Evolutionary conservation across 2,113 vertebrate species (phyloP).

Genomic region (Sitta europaea): DNA sequence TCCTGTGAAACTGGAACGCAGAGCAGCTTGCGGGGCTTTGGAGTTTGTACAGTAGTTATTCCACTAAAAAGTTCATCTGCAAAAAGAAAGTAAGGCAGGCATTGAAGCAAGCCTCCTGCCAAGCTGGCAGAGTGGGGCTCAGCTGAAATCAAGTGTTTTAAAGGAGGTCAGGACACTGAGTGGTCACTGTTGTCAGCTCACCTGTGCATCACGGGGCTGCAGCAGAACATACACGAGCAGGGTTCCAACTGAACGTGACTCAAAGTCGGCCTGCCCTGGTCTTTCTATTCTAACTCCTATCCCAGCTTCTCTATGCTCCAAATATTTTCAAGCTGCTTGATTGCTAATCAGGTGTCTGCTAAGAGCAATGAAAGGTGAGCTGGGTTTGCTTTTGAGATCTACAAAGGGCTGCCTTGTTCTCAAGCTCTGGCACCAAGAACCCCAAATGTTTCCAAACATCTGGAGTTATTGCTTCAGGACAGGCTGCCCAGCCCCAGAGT

Average conservation of each 20-base stretch:
- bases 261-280: background rate
- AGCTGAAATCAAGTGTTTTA: background rate
- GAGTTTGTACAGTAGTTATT: background rate
- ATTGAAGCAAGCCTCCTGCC: background rate
- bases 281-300: background rate
- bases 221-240: background rate
- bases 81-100: conserved; percentile 26
- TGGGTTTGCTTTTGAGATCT: background rate
- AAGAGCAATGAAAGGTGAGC: background rate
- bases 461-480: background rate
- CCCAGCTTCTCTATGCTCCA: background rate
- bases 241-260: background rate
- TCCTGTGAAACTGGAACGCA: background rate
- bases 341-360: background rate
- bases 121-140: background rate
- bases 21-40: background rate
- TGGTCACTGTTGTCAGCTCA: background rate
- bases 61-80: background rate
- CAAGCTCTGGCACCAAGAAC: background rate
- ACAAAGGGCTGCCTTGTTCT: background rate
- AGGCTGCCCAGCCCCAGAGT: background rate
- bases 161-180: background rate
- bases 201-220: background rate
- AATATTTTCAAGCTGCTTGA: background rate
- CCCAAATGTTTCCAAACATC: background rate